Conservation (phyloP, 1,140 invertebrate species). For the Agraylea sexmaculata region DNA sequence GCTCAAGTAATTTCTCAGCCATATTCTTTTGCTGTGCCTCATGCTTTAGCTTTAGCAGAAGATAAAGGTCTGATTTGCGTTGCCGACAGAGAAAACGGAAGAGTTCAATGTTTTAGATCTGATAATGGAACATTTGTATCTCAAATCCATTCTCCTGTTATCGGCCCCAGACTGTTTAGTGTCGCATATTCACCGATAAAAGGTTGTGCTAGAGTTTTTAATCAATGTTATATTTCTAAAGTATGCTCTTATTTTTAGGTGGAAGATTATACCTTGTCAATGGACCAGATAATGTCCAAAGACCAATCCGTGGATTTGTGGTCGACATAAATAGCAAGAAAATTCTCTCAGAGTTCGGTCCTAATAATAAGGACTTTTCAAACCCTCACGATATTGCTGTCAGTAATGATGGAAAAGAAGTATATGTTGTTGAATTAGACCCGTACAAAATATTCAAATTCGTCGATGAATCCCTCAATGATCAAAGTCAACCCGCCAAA, state of each 20-base stretch:
- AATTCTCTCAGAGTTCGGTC: conserved; percentile 48
- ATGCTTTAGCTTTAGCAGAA: conserved; percentile 69
- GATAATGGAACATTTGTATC: conserved; percentile 51
- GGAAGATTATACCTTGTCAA: conserved; percentile 41
- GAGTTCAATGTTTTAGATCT: conserved; percentile 65
- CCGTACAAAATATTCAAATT: conserved; percentile 54
- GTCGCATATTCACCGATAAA: conserved; percentile 48
- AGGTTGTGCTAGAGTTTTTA: conserved; percentile 21
- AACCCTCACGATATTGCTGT: conserved; percentile 69
- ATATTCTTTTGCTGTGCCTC: conserved; percentile 63
- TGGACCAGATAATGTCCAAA: conserved; percentile 29
- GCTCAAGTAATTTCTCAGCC: conserved; percentile 30
- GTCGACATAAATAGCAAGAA: conserved; percentile 48
- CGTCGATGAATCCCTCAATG: conserved; percentile 28
- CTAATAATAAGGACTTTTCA: conserved; percentile 43
- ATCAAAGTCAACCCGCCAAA: no score
- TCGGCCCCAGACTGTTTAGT: conserved; percentile 56
- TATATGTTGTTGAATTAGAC: conserved; percentile 65
- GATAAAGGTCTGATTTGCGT: conserved; percentile 66
- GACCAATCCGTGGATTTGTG: conserved; percentile 52
- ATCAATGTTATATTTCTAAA: neutral
- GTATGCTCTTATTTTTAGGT: conserved; percentile 22
- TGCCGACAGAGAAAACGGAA: conserved; percentile 85
- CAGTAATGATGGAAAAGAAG: conserved; percentile 47
- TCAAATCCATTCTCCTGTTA: conserved; percentile 43